Conservation (phyloP, 2,888 invertebrate species). For the Lottia gigantea region DNA sequence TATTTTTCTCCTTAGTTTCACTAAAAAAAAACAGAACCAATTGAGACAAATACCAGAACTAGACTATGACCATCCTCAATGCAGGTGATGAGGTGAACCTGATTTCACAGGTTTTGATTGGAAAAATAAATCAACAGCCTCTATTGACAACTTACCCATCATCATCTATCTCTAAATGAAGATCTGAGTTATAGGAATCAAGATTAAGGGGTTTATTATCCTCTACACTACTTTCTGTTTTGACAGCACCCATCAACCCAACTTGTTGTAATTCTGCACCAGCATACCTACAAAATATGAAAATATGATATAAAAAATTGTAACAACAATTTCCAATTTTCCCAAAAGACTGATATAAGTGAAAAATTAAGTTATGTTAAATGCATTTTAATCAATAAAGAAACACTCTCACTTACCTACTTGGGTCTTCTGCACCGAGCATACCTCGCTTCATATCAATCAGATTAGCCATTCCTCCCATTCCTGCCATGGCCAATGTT, state of each 20-base stretch:
- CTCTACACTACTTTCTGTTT: slow-evolving; percentile 28
- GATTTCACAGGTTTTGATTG: no score
- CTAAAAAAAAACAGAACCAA: no score
- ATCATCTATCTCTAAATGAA: slow-evolving; percentile 57
- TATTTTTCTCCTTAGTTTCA: no score
- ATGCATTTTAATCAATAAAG: not conserved
- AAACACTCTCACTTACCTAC: not conserved
- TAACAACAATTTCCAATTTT: no score
- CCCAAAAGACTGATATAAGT: no score
- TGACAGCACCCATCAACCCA: slow-evolving; percentile 25
- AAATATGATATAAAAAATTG: not conserved
- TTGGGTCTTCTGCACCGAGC: slow-evolving; percentile 7
- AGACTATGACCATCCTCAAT: no score
- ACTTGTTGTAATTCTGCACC: not conserved
- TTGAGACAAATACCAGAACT: no score
- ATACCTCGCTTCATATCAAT: slow-evolving; percentile 12
- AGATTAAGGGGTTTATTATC: slow-evolving; percentile 48
- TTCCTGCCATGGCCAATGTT: slow-evolving; percentile 27
- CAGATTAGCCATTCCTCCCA: not conserved
- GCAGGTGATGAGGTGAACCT: no score
- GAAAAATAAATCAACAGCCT: not conserved
- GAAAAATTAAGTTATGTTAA: no score
- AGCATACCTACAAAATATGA: not conserved
- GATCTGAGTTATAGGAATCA: slow-evolving; percentile 64
- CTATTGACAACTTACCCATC: slow-evolving; percentile 52